Conservation (phyloP, 2,888 invertebrate genomes). For the Byasa hedistus region DNA sequence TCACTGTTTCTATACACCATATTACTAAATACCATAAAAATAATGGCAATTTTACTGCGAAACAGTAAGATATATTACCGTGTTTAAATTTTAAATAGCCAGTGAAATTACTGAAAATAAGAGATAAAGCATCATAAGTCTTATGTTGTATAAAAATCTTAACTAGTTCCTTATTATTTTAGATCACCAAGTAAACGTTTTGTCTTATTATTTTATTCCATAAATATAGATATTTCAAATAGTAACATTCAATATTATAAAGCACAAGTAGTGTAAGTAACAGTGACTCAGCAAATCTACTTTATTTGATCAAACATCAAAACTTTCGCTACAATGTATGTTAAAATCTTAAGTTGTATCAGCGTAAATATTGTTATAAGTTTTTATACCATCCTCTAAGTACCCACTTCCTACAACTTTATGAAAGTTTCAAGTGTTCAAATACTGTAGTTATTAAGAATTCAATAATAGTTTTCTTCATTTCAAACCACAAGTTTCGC, state of each 20-base stretch:
- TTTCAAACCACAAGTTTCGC: constrained; percentile 1
- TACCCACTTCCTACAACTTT: neutral
- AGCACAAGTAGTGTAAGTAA: neutral
- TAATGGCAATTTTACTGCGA: no score
- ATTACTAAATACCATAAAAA: neutral
- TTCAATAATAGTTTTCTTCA: constrained; percentile 6
- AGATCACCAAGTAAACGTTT: no score
- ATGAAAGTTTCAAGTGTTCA: constrained; percentile 12
- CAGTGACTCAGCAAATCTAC: neutral
- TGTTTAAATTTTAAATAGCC: no score
- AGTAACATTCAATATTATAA: neutral
- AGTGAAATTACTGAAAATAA: no score
- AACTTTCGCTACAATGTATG: constrained; percentile 16
- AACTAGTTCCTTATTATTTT: no score
- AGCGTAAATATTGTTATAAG: constrained; percentile 1
- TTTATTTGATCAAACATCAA: neutral
- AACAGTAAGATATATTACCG: no score
- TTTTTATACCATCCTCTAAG: constrained; percentile 10
- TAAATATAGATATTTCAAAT: neutral
- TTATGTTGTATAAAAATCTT: no score
- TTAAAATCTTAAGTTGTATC: constrained; percentile 3
- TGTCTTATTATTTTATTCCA: neutral
- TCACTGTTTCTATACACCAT: neutral
- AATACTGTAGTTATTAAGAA: constrained; percentile 2
- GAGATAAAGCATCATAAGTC: no score